Percentiles rank a stretch among this genome's conserved stretches.
These are phyloP conservation scores for Urocolius indicus DNA, from an alignment of 2,113 vertebrate genomes.

Conservation along the genomic window DNA sequence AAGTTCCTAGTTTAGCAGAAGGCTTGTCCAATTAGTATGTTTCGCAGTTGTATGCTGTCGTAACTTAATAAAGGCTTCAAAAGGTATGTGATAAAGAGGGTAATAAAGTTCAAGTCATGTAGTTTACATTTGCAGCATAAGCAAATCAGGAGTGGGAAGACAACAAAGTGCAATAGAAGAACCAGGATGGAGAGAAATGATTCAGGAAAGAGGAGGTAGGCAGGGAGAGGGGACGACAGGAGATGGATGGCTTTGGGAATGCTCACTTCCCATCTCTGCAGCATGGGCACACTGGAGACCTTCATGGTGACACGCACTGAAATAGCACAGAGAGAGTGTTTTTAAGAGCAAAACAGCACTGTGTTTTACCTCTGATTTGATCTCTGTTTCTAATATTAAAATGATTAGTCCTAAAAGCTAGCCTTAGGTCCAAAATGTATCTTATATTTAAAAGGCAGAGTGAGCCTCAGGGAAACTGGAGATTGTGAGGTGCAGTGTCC, in stretches of 20 bases:
- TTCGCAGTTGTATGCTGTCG: neutral
- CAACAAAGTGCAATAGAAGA: neutral
- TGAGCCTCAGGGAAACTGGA: neutral
- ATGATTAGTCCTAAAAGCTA: constrained; percentile 20
- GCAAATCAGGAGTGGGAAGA: neutral
- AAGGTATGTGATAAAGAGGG: neutral
- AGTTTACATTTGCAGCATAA: neutral
- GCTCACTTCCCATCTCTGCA: accelerated
- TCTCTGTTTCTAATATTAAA: neutral
- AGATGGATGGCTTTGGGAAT: neutral
- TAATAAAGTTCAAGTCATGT: neutral
- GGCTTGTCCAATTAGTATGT: neutral
- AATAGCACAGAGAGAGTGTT: neutral
- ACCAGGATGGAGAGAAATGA: neutral
- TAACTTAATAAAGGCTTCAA: neutral
- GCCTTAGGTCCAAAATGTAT: neutral
- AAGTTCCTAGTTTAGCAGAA: neutral
- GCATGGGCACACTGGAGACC: neutral
- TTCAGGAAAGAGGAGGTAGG: neutral
- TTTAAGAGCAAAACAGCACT: neutral
- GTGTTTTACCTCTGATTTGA: neutral
- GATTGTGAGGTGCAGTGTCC: neutral
- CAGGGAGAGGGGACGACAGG: neutral
- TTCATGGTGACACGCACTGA: neutral
- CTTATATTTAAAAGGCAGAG: neutral